These are phyloP conservation scores for Adelosebastes latens DNA, from an alignment of 2,797 vertebrate species.

Conservation along the genomic window DNA sequence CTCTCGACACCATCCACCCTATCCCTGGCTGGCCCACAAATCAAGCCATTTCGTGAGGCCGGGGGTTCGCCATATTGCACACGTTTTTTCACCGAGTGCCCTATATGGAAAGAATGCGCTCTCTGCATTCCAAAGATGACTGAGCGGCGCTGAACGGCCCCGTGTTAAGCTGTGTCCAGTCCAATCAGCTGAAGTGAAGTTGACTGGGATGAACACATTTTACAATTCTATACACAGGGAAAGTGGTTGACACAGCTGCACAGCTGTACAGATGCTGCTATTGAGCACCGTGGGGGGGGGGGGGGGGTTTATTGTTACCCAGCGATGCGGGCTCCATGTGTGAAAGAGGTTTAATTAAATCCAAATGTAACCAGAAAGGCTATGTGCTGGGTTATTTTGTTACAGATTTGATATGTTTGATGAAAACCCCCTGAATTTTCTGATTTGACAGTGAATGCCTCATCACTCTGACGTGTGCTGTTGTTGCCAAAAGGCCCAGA, in stretches of 20 bases:
- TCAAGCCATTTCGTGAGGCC: conserved; percentile 39
- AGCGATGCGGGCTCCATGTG: background rate
- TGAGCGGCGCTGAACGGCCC: conserved; percentile 58
- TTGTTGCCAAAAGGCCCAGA: background rate
- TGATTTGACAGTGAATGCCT: background rate
- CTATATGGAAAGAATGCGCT: conserved; percentile 71
- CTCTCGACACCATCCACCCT: conserved; percentile 31
- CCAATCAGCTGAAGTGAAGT: conserved; percentile 58
- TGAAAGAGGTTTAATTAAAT: background rate
- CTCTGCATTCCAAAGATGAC: conserved; percentile 72
- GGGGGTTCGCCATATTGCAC: conserved; percentile 22
- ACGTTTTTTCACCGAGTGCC: conserved; percentile 40
- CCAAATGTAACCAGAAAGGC: background rate
- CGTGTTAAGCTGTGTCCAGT: conserved; percentile 62
- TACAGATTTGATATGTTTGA: background rate
- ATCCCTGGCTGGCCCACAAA: conserved; percentile 42
- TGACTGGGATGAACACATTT: conserved; percentile 63
- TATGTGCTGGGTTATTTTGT: background rate
- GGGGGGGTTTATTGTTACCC: background rate
- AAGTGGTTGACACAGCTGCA: conserved; percentile 62
- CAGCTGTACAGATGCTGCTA: conserved; percentile 24
- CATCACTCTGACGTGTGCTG: background rate
- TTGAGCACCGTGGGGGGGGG: background rate
- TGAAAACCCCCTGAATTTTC: background rate
- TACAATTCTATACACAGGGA: conserved; percentile 38